Base-by-base conservation (phyloP, 2,888 invertebrate genomes). In the Psococerastis gibbosa region DNA sequence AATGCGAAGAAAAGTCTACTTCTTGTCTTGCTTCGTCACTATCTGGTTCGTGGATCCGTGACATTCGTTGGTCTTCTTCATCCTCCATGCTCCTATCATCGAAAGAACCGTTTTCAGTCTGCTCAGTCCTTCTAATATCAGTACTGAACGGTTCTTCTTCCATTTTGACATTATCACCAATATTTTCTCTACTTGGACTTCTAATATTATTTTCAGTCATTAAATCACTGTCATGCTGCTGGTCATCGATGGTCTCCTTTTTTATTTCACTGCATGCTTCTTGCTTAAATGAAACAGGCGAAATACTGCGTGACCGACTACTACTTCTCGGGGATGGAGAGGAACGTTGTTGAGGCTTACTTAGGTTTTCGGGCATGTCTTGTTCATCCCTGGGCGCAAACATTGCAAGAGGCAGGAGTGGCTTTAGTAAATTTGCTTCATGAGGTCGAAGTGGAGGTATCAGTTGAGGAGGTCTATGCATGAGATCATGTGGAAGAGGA, bases 351-450 rank as follows among this genome's bases (percentile, higher is more conserved):
- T 53, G 48, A 47, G 78, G 75, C 64, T 79, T 79, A 60, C 75
- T 78, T 58, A 81, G 69, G 65, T 81, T 78, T 60, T 78, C 79
- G 51, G 80, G 79, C 52, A 69, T 68, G 47, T 80, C 80, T 65
- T 80, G 80, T 62, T 79, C 78, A 17, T 31, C 20, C 32, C 22
- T n/a, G n/a, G 52, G 52, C 33, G 72, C 66, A 57, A 75, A 73
- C 52, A 77, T 59, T 47, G 78, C 73, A 59, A 77, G 73, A 52
- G 76, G 75, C 52, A 77, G 75, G 55, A 78, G 66, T 49, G 74
- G 66, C 59, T 75, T 69, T 49, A 71, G 68, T 49, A 66, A 63
- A 15, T 56, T 53, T 15, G 38, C 9, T 44, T 63, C 62, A 55
- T 43, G 47, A 16, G 43, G 47, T 16, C 45, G 48, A 13, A 41